A percentile compares a stretch with the other conserved stretches of the same genome.
Evolutionary conservation across 2,888 invertebrate genomes (phyloP).

Genomic region (Lymantria monacha): DNA sequence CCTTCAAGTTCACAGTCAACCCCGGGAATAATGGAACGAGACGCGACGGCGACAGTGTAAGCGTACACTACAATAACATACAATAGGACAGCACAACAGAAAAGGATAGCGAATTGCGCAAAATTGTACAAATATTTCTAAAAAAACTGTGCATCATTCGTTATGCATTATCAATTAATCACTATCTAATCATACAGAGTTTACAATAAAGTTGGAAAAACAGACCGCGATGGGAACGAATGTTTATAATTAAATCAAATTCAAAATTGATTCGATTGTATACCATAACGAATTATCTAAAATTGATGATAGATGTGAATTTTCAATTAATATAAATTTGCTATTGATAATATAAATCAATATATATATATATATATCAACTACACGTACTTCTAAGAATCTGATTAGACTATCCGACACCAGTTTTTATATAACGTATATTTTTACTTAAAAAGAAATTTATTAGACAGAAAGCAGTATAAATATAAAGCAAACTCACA

Average conservation of each 20-base stretch:
- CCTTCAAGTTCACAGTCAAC: constrained; percentile 75
- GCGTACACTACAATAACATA: constrained; percentile 44
- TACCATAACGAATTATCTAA: constrained; percentile 17
- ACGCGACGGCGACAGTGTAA: constrained; percentile 43
- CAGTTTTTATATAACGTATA: not conserved
- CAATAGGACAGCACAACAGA: constrained; percentile 37
- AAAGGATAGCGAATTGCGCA: constrained; percentile 44
- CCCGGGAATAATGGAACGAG: constrained; percentile 49
- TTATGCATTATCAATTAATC: constrained; percentile 9
- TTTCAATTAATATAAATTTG: constrained; percentile 4
- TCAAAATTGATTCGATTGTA: constrained; percentile 15
- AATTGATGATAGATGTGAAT: too few species aligned
- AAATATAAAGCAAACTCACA: constrained; percentile 49
- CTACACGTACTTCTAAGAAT: constrained; percentile 8
- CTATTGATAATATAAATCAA: constrained; percentile 11
- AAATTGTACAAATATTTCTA: constrained; percentile 15
- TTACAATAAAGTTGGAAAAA: constrained; percentile 1
- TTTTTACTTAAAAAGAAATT: constrained; percentile 18
- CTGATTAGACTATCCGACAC: constrained; percentile 6
- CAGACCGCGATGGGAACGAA: not conserved
- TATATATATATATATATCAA: constrained; percentile 13
- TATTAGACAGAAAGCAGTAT: constrained; percentile 25
- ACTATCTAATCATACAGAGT: constrained; percentile 13
- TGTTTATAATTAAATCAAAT: constrained; percentile 11
- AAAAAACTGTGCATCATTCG: not conserved